Percentiles rank a stretch among this genome's conserved stretches.
Evolutionary conservation across 2,888 invertebrate genomes (phyloP).

Genomic region (Iselma pallidipennis): DNA sequence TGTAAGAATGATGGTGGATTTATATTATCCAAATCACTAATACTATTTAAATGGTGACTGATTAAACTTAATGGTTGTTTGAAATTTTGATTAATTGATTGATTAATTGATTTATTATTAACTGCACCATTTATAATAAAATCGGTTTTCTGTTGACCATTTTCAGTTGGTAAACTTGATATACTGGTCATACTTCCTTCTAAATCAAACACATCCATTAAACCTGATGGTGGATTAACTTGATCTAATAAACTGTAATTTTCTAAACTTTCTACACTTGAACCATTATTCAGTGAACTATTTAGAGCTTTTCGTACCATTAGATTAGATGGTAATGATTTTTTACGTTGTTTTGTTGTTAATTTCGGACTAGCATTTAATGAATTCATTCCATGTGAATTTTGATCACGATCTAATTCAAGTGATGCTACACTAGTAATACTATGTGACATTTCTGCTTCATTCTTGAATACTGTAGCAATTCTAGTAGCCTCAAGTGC

Average conservation of each 20-base stretch:
- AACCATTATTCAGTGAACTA: slow-evolving; percentile 52
- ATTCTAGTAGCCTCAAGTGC: slow-evolving; percentile 77
- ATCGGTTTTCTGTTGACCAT: slow-evolving; percentile 61
- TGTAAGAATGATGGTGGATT: slow-evolving; percentile 73
- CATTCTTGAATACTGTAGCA: slow-evolving; percentile 61
- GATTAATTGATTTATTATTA: slow-evolving; percentile 25
- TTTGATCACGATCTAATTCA: slow-evolving; percentile 72
- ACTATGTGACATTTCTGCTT: slow-evolving; percentile 63
- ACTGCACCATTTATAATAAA: slow-evolving; percentile 53
- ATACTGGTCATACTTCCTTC: slow-evolving; percentile 84
- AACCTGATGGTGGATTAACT: slow-evolving; percentile 80
- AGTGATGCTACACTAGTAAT: slow-evolving; percentile 64
- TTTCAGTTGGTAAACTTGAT: slow-evolving; percentile 80
- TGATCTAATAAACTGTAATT: slow-evolving; percentile 71
- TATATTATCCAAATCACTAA: slow-evolving; percentile 69
- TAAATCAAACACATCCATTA: slow-evolving; percentile 70
- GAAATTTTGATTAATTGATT: slow-evolving; percentile 27
- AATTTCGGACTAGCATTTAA: slow-evolving; percentile 56
- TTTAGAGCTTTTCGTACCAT: slow-evolving; percentile 74
- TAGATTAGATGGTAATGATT: slow-evolving; percentile 70
- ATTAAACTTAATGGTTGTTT: slow-evolving; percentile 56
- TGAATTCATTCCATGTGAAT: slow-evolving; percentile 76
- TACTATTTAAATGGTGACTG: slow-evolving; percentile 47
- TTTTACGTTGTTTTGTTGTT: slow-evolving; percentile 60
- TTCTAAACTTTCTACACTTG: slow-evolving; percentile 68